A percentile compares a stretch with the other conserved stretches of the same genome.
Evolutionary conservation across 2,888 invertebrate genomes (phyloP).

Genomic region (Empis livida): DNA sequence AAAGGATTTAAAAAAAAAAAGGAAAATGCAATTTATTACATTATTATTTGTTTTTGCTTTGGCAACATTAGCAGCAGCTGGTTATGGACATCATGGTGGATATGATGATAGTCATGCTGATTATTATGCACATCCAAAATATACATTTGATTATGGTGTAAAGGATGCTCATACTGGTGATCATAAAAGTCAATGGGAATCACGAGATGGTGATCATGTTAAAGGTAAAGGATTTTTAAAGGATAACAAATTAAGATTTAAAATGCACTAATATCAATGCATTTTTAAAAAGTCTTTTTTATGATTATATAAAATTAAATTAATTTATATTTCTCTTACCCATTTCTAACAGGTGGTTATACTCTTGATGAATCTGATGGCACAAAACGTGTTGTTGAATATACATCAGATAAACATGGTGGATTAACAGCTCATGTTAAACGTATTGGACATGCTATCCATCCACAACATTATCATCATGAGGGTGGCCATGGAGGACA

Average conservation of each 20-base stretch:
- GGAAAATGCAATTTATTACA: not conserved
- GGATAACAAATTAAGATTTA: too few species aligned
- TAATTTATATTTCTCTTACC: too few species aligned
- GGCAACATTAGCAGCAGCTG: not conserved
- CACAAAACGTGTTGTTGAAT: conserved; percentile 38
- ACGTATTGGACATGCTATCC: conserved; percentile 34
- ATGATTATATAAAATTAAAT: too few species aligned
- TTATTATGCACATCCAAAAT: conserved; percentile 28
- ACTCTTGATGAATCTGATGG: conserved; percentile 39
- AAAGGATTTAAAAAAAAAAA: too few species aligned
- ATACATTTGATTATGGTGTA: conserved; percentile 38
- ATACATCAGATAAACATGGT: conserved; percentile 37
- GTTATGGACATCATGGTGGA: not conserved
- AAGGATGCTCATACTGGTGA: conserved; percentile 39
- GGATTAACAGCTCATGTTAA: conserved; percentile 33
- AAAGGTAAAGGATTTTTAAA: conserved; percentile 23
- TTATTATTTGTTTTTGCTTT: not conserved
- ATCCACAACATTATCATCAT: conserved; percentile 18
- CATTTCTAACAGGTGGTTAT: conserved; percentile 19
- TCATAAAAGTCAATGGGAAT: conserved; percentile 38
- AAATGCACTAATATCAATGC: too few species aligned
- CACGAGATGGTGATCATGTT: conserved; percentile 40
- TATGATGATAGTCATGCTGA: not conserved
- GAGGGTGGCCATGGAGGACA: not conserved
- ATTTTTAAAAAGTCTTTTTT: too few species aligned